phyloP scores from a whole-genome alignment of 2,888 invertebrate species.

The Galerucella pusilla region DNA sequence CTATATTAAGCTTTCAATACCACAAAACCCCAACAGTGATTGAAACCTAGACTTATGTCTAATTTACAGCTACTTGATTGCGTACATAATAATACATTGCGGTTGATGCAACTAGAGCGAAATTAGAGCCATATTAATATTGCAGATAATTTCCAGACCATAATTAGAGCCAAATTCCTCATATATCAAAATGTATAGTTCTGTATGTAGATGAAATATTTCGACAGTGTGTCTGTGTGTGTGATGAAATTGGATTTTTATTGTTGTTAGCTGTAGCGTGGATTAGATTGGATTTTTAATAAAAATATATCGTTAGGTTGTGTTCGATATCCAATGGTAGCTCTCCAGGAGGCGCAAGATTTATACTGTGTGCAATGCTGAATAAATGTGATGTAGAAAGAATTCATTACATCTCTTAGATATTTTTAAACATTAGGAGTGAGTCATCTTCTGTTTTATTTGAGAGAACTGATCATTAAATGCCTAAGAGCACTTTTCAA shows the following conservation, averaged over 20 bases:
- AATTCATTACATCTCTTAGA: too few relatives aligned
- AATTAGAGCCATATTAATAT: slow-evolving; percentile 14
- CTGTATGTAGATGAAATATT: not conserved
- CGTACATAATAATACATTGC: slow-evolving; percentile 9
- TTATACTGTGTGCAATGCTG: too few relatives aligned
- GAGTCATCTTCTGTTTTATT: too few relatives aligned
- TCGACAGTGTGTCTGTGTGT: not conserved
- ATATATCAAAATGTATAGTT: slow-evolving; percentile 1
- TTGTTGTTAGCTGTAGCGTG: not conserved
- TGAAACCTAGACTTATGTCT: slow-evolving; percentile 6
- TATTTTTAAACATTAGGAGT: too few relatives aligned
- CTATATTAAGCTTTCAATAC: not conserved
- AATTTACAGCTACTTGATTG: slow-evolving; percentile 14
- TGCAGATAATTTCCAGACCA: not conserved
- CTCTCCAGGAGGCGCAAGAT: too few relatives aligned
- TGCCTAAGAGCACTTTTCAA: too few relatives aligned
- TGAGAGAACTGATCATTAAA: too few relatives aligned
- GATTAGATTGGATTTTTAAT: not conserved
- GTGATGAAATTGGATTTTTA: not conserved
- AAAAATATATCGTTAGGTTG: not conserved
- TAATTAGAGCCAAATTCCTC: slow-evolving; percentile 10
- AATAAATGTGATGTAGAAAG: too few relatives aligned
- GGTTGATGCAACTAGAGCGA: slow-evolving; percentile 3
- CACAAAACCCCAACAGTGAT: not conserved
- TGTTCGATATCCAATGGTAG: not conserved